phyloP scores from a whole-genome alignment of 2,113 vertebrate species.

The Lathamus discolor region DNA sequence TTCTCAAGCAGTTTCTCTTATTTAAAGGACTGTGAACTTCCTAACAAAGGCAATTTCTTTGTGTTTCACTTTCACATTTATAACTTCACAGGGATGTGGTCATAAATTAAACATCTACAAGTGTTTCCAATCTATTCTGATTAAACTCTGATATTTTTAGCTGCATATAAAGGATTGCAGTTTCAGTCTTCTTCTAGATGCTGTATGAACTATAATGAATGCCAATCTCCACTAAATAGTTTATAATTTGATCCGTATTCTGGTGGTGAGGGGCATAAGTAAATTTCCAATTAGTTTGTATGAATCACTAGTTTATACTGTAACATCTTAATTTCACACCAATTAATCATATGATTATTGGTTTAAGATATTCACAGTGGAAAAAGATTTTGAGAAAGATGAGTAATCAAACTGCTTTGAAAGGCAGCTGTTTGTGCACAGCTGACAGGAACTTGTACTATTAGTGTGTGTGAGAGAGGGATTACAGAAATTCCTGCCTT shows the following conservation, averaged over 20 bases:
- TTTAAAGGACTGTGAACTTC: neutral
- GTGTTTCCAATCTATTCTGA: neutral
- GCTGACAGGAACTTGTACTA: neutral
- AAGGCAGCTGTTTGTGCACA: neutral
- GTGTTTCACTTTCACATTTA: conserved; percentile 21
- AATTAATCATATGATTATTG: conserved; percentile 12
- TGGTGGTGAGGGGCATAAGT: neutral
- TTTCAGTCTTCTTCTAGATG: neutral
- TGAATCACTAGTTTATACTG: conserved; percentile 12
- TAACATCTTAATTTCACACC: conserved; percentile 26
- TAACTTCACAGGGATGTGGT: neutral
- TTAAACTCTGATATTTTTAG: conserved; percentile 27
- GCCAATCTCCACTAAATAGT: neutral
- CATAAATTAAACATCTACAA: conserved; percentile 18
- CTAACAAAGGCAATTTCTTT: neutral
- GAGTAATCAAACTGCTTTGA: neutral
- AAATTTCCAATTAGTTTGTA: conserved; percentile 7
- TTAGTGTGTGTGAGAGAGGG: neutral
- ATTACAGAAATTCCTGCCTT: neutral
- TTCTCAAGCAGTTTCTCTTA: neutral
- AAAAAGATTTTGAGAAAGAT: conserved; percentile 18
- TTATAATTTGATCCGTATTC: neutral
- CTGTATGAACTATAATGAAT: neutral
- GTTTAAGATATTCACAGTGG: conserved; percentile 4
- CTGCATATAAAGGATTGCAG: neutral